These are phyloP conservation scores for Perca flavescens DNA, from an alignment of 2,113 vertebrate species.

Conservation along the genomic window DNA sequence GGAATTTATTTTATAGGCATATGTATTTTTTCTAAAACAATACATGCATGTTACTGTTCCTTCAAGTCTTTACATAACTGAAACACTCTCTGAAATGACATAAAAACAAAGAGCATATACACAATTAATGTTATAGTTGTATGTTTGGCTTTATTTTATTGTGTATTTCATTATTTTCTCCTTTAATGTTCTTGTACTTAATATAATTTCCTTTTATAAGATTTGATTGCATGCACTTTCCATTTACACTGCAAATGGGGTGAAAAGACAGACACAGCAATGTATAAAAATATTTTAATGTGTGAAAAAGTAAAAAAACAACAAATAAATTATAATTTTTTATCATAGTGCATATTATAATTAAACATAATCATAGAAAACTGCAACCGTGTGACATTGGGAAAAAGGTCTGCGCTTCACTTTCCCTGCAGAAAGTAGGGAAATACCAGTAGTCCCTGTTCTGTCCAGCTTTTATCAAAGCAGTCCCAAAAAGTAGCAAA, in stretches of 20 bases:
- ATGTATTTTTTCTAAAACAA: not conserved
- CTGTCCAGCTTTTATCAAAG: conserved; percentile 23
- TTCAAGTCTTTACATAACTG: not conserved
- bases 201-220: not conserved
- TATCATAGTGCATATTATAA: conserved; percentile 59
- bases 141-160: not conserved
- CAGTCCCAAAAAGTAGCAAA: conserved; percentile 27
- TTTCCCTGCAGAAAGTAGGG: not conserved
- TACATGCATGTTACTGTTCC: not conserved
- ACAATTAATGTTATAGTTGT: not conserved
- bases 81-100: not conserved
- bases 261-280: conserved; percentile 1
- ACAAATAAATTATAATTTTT: conserved; percentile 70
- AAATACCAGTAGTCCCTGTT: conserved; percentile 13
- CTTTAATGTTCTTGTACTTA: not conserved
- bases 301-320: conserved; percentile 72
- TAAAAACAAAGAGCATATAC: not conserved
- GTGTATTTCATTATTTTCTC: not conserved
- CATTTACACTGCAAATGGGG: not conserved
- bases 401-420: conserved; percentile 6
- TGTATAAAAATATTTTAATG: conserved; percentile 84
- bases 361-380: conserved; percentile 31
- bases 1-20: not conserved
- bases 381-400: conserved; percentile 22
- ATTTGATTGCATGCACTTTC: not conserved